Evolutionary conservation across 2,113 vertebrate genomes (phyloP), one percentile per base, ranked within the genome.

Genomic region (Sprattus sprattus): DNA sequence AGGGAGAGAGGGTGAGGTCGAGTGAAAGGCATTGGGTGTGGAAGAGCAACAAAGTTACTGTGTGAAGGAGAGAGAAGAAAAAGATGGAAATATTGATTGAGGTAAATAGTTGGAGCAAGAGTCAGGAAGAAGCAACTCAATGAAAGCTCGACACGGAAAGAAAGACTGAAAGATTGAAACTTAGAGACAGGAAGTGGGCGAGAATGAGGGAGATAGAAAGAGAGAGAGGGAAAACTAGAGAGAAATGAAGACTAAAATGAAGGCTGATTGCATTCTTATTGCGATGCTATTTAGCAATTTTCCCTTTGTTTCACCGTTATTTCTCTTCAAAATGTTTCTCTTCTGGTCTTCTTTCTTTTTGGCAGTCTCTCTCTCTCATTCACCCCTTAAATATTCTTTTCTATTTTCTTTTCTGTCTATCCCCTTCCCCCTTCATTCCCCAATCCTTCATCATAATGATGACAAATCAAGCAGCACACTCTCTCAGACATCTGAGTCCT

Each of bases 401-500:
- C n/a, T n/a, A n/a, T n/a, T 82, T n/a, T 57, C 50, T 85, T 39
- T 54, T 45, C 25, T 11, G n/a, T 47, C n/a, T 57, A 46, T 80
- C 46, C 54, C 84, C 44, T 44, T 20, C 57, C 71, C 52, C 9
- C 81, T 85, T 39, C 44, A 84, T 45, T 20, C 16, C 54, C 67
- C 47, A 71, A 32, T 52, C 22, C 25, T 84, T 49, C 49, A 32
- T 82, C 25, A 47, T 88, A 81, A 85, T 83, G 87, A 83, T 85
- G 87, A 88, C 85, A 64, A 85, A 88, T 88, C 64, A 13, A 64
- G n/a, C 64, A 80, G 44, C 82, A 67, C 81, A 85, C n/a, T 81
- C 83, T 85, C 28, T 3, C 52, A 83, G 50, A 87, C 52, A 49
- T 39, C 4, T 5, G 45, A 28, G 60, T 67, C 16, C 64, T 83